phyloP scores from a whole-genome alignment of 2,113 vertebrate species.

The Columbina picui region DNA sequence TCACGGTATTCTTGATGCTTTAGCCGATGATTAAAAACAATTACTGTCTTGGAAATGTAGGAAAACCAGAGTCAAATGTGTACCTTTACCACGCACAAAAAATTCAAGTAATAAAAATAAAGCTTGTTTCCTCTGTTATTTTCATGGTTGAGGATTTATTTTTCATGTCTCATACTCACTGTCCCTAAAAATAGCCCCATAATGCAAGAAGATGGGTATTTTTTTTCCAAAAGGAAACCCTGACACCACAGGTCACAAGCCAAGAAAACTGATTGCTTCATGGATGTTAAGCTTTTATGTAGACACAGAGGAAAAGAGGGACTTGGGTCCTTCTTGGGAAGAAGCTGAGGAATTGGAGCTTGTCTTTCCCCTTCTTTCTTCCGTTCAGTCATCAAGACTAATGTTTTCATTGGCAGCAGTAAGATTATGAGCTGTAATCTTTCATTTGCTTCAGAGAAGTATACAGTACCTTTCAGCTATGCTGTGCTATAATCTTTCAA shows the following conservation, averaged over 20 bases:
- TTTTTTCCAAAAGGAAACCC: not conserved
- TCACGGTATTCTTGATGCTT: constrained; percentile 79
- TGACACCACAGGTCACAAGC: not conserved
- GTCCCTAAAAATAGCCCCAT: not conserved
- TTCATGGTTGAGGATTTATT: constrained; percentile 47
- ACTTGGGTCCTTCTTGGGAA: not conserved
- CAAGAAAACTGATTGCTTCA: not conserved
- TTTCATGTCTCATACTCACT: not conserved
- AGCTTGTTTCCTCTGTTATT: constrained; percentile 76
- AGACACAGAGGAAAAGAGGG: not conserved
- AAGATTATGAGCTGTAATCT: not conserved
- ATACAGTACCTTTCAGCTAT: not conserved
- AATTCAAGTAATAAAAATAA: constrained; percentile 78
- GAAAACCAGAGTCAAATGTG: constrained; percentile 75
- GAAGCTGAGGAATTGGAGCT: not conserved
- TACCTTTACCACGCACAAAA: constrained; percentile 77
- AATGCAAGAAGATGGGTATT: not conserved
- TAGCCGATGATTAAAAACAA: constrained; percentile 72
- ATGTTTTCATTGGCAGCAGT: not conserved
- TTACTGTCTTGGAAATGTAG: constrained; percentile 78
- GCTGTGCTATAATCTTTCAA: not conserved
- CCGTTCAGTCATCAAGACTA: not conserved
- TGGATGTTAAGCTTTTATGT: not conserved
- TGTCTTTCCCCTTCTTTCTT: not conserved
- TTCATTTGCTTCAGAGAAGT: not conserved